Conservation (phyloP, 2,888 invertebrate genomes). For the Bibio marci region DNA sequence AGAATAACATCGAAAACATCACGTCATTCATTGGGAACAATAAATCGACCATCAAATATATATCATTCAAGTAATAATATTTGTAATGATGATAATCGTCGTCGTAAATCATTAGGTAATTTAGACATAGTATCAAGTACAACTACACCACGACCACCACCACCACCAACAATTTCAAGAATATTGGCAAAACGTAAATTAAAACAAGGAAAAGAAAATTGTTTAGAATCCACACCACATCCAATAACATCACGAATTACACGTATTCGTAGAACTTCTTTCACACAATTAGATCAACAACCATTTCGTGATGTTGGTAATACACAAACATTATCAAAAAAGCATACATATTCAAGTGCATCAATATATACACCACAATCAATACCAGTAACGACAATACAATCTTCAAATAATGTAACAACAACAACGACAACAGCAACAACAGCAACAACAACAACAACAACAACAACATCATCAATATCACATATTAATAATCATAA, state of each 20-base stretch:
- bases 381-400: background rate
- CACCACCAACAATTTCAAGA: no score
- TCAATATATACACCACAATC: background rate
- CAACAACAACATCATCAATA: background rate
- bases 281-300: background rate
- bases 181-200: background rate
- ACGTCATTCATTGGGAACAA: no score
- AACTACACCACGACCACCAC: no score
- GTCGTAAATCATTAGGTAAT: conserved; percentile 3
- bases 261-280: background rate
- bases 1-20: no score
- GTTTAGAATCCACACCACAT: conserved; percentile 22
- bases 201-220: conserved; percentile 19
- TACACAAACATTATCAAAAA: conserved; percentile 2
- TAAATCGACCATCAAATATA: no score
- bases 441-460: background rate
- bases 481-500: conserved; percentile 6
- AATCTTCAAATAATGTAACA: background rate
- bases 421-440: background rate
- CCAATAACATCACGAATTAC: conserved; percentile 1
- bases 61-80: no score
- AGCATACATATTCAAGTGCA: conserved; percentile 1
- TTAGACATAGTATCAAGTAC: background rate
- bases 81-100: no score
- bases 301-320: conserved; percentile 7